Evolutionary conservation across 1,140 invertebrate species (phyloP).

Genomic region (Lerema accius): DNA sequence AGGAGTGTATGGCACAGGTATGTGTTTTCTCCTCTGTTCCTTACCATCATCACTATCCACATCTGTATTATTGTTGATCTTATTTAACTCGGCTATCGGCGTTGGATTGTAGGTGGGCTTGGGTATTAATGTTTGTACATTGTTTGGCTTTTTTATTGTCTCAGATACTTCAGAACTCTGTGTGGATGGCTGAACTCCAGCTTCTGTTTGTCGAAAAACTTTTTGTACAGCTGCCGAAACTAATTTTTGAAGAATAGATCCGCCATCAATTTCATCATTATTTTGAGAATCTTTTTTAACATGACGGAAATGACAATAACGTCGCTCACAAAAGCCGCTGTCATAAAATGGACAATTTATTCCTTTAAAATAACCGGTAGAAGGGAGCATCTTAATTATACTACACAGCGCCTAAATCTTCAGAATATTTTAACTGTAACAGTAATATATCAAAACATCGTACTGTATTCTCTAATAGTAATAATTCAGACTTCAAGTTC

Average conservation of each 20-base stretch:
- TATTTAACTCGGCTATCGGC: slow-evolving; percentile 80
- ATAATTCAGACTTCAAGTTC: not conserved
- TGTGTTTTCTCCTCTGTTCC: slow-evolving; percentile 72
- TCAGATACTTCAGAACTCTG: slow-evolving; percentile 27
- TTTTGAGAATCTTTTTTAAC: slow-evolving; percentile 84
- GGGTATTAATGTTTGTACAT: slow-evolving; percentile 34
- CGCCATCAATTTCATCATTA: slow-evolving; percentile 71
- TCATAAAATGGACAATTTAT: slow-evolving; percentile 93
- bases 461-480: not conserved
- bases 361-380: slow-evolving; percentile 92
- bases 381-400: slow-evolving; percentile 88
- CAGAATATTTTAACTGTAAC: slow-evolving; percentile 2
- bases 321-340: slow-evolving; percentile 90
- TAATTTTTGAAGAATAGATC: slow-evolving; percentile 75
- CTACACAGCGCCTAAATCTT: not conserved
- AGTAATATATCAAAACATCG: slow-evolving; percentile 4
- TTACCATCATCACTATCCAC: slow-evolving; percentile 56
- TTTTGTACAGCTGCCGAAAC: slow-evolving; percentile 79
- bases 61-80: slow-evolving; percentile 59
- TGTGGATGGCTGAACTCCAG: slow-evolving; percentile 35
- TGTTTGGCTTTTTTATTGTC: slow-evolving; percentile 30
- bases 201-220: slow-evolving; percentile 72
- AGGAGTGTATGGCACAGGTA: slow-evolving; percentile 80
- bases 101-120: slow-evolving; percentile 80
- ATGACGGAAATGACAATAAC: slow-evolving; percentile 95